Evolutionary conservation across 2,797 vertebrate genomes (phyloP).

Genomic region (Psittacula echo): DNA sequence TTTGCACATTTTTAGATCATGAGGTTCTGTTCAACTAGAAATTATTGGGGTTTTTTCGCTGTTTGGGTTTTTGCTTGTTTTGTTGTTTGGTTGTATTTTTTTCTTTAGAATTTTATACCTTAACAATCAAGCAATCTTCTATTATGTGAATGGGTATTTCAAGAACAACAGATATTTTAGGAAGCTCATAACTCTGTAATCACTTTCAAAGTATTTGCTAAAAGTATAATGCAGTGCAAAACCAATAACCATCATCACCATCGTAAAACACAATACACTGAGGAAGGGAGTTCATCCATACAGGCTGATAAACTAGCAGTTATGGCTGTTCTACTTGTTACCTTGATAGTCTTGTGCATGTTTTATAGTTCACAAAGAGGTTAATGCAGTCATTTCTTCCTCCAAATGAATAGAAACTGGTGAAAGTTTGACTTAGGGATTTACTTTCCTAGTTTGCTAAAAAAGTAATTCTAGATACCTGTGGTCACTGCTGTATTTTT

Average conservation of each 20-base stretch:
- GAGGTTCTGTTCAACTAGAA: neutral
- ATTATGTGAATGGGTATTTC: neutral
- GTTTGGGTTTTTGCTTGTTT: fast-evolving
- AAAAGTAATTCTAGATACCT: neutral
- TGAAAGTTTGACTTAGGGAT: neutral
- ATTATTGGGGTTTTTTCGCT: neutral
- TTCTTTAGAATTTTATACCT: neutral
- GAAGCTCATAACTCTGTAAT: neutral
- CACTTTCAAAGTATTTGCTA: neutral
- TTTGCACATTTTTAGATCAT: neutral
- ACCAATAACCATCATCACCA: neutral
- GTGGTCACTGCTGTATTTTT: neutral
- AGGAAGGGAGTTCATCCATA: neutral
- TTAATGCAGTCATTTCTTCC: neutral
- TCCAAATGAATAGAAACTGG: neutral
- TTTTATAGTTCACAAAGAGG: neutral
- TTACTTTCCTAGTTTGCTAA: neutral
- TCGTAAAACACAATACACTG: neutral
- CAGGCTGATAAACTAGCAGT: neutral
- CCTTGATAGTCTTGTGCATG: neutral
- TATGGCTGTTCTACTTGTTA: neutral
- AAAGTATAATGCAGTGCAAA: neutral
- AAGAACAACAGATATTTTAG: neutral
- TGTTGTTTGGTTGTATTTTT: fast-evolving
- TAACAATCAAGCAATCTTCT: neutral